Evolutionary conservation across 2,888 invertebrate species (phyloP), one percentile per base, ranked within the genome.

Genomic region (Metalampra italica): DNA sequence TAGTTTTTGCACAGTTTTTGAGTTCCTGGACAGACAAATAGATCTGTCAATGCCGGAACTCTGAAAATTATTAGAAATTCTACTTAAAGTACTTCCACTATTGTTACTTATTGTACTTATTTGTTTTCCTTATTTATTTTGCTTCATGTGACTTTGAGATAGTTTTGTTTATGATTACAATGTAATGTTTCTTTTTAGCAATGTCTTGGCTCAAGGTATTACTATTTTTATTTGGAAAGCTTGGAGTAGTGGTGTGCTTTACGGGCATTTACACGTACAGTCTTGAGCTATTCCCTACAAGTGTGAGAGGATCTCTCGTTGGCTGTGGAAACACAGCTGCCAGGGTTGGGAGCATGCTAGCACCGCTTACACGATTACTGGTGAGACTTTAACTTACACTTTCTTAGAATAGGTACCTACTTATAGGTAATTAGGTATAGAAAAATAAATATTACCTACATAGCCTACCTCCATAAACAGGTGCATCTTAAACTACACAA

Each of bases 181-280:
- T 22, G 5, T 3, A 3, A 22, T 22, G 2, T 22, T 22, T 22
- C n/a, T 8, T 78, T 75, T 47, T 70, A 84, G 85, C 71, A 34
- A 54, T 78, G 8, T 53, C 68, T 9, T 83, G 82, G 84, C 57
- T 82, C n/a, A 82, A 81, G 53, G 51, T 85, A 0, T 9, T 68
- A 0, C 52, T 85, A 15, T 85, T 85, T 51, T 55, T 84, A 32
- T 37, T 74, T 9, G 79, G 80, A 7, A 85, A 85, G 62, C 56
- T 82, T 1, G 77, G 75, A 7, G 76, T 81, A 0, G 81, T 80
- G 0, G 63, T 83, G 29, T 83, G 83, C 47, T 83, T 83, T 37
- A 84, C 83, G 32, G 81, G 82, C 1, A 75, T 82, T 37, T 82
- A 77, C 49, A 85, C 83, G 0, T 85, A 83, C 50, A 79, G 78